Evolutionary conservation across 2,113 vertebrate genomes (phyloP).

Genomic region (Prunella himalayana): DNA sequence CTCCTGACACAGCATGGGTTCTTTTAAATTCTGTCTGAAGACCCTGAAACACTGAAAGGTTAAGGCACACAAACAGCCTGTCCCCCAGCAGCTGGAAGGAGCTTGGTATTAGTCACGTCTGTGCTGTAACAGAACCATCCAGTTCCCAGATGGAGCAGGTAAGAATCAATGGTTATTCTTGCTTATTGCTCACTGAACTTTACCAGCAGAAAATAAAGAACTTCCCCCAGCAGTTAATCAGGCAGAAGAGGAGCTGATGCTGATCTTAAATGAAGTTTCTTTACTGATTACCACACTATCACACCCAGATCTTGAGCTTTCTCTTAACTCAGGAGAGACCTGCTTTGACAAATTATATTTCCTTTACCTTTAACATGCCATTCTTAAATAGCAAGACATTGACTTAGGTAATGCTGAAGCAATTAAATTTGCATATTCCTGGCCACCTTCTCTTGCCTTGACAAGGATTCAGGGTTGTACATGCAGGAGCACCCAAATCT

Average conservation of each 20-base stretch:
- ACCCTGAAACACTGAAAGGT: background rate
- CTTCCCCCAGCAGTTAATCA: background rate
- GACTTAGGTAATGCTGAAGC: background rate
- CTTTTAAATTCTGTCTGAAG: background rate
- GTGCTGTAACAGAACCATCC: background rate
- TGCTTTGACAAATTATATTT: background rate
- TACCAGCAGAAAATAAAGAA: background rate
- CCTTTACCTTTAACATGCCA: background rate
- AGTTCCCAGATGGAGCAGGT: background rate
- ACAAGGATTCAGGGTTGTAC: background rate
- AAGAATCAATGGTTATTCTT: background rate
- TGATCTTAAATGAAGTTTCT: background rate
- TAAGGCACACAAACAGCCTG: background rate
- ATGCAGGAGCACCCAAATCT: background rate
- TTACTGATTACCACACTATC: background rate
- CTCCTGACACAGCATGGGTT: background rate
- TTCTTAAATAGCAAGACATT: background rate
- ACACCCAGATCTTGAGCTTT: background rate
- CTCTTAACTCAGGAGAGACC: too few species aligned
- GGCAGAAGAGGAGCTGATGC: background rate
- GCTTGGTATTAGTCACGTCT: background rate
- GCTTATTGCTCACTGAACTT: accelerated
- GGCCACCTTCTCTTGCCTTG: background rate
- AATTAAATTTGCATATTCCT: background rate
- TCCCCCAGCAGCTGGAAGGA: too few species aligned